Evolutionary conservation across 2,113 vertebrate species (phyloP).

Genomic region (Paratilapia polleni): DNA sequence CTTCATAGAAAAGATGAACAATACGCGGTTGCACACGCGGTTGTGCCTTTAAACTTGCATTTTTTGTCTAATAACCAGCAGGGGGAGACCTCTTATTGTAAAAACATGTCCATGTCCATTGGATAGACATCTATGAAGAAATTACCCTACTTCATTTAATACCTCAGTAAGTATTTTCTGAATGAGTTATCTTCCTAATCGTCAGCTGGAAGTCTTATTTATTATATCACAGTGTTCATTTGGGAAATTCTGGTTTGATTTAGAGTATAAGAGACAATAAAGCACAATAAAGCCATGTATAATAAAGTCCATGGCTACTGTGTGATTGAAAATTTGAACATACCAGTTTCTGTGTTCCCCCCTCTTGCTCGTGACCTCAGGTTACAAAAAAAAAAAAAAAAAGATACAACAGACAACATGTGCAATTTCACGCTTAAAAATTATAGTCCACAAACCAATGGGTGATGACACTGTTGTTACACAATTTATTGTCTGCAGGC

Average conservation of each 20-base stretch:
- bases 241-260: neutral
- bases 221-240: neutral
- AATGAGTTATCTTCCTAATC: no score
- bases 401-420: neutral
- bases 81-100: no score
- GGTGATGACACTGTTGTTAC: neutral
- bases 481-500: neutral
- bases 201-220: neutral
- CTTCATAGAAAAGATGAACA: no score
- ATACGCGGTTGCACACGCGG: no score
- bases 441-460: neutral
- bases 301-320: neutral
- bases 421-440: neutral
- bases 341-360: no score
- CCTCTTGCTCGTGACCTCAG: neutral
- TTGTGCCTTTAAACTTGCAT: no score
- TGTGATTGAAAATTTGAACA: neutral
- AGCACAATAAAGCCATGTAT: neutral
- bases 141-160: no score
- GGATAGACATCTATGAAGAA: neutral
- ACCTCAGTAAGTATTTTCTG: no score
- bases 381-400: neutral
- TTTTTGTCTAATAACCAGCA: no score
- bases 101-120: no score
- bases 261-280: neutral